Percentiles rank a stretch among this genome's conserved stretches.
phyloP scores from a whole-genome alignment of 1,140 invertebrate species.

The Tyrophagus putrescentiae region DNA sequence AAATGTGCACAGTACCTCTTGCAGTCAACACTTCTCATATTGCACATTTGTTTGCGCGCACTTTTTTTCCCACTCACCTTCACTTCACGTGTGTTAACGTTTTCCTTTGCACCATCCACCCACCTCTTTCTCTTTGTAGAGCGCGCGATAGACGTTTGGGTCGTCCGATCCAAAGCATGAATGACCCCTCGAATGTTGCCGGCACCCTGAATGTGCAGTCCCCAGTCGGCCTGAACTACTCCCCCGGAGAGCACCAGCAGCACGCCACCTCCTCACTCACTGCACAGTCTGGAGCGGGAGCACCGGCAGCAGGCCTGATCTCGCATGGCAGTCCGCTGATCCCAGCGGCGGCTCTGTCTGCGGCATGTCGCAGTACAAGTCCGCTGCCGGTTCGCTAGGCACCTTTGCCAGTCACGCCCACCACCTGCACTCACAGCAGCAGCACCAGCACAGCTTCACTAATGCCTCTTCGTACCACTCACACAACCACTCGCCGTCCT shows the following conservation, averaged over 20 bases:
- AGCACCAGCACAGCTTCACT: slow-evolving; percentile 11
- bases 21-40: too few relatives aligned
- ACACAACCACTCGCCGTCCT: not conserved
- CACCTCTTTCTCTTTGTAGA: not conserved
- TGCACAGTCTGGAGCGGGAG: slow-evolving; percentile 4
- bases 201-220: not conserved
- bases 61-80: not conserved
- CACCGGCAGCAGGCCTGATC: not conserved
- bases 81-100: not conserved
- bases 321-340: too few relatives aligned
- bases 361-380: slow-evolving; percentile 4
- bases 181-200: not conserved
- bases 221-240: not conserved
- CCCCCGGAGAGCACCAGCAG: not conserved
- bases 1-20: too few relatives aligned
- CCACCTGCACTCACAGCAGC: too few relatives aligned
- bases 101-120: not conserved
- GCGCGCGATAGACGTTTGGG: slow-evolving; percentile 20
- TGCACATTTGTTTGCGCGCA: too few relatives aligned
- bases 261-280: not conserved
- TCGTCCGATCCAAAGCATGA: slow-evolving; percentile 13
- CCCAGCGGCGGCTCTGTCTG: too few relatives aligned
- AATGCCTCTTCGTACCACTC: slow-evolving; percentile 4
- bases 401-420: not conserved
- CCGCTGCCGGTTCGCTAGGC: not conserved